Conservation (phyloP, 2,113 vertebrate species). For the Nanorana parkeri region DNA sequence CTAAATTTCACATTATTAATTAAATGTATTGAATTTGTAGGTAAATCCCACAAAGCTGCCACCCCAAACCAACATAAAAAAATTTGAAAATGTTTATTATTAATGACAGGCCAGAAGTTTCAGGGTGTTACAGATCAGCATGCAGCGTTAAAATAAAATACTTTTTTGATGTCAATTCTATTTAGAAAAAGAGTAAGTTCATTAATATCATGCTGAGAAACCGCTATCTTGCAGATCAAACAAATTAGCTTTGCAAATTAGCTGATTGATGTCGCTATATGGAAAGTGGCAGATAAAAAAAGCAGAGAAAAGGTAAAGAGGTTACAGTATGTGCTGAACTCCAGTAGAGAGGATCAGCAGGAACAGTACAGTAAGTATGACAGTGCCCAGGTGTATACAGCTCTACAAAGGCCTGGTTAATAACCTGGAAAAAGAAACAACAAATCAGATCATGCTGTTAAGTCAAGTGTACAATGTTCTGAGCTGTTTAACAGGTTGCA, state of each 20-base stretch:
- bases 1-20: too few species aligned
- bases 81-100: conserved; percentile 1
- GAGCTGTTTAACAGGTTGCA: too few species aligned
- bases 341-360: neutral
- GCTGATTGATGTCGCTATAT: conserved; percentile 33
- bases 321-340: neutral
- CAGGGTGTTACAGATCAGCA: conserved; percentile 10
- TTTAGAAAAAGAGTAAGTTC: conserved; percentile 18
- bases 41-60: too few species aligned
- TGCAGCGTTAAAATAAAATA: conserved; percentile 20
- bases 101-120: neutral
- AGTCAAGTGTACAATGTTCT: too few species aligned
- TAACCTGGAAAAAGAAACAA: too few species aligned
- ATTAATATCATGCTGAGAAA: conserved; percentile 40
- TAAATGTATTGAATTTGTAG: too few species aligned
- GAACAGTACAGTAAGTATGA: neutral
- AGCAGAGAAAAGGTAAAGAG: neutral
- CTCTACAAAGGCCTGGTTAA: too few species aligned
- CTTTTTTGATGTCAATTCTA: conserved; percentile 15
- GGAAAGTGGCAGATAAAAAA: neutral
- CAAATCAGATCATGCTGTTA: too few species aligned
- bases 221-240: conserved; percentile 33
- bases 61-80: too few species aligned
- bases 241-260: conserved; percentile 45
- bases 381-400: neutral